These are phyloP conservation scores for Cyrtonyx montezumae DNA, from an alignment of 2,113 vertebrate genomes.

Conservation along the genomic window DNA sequence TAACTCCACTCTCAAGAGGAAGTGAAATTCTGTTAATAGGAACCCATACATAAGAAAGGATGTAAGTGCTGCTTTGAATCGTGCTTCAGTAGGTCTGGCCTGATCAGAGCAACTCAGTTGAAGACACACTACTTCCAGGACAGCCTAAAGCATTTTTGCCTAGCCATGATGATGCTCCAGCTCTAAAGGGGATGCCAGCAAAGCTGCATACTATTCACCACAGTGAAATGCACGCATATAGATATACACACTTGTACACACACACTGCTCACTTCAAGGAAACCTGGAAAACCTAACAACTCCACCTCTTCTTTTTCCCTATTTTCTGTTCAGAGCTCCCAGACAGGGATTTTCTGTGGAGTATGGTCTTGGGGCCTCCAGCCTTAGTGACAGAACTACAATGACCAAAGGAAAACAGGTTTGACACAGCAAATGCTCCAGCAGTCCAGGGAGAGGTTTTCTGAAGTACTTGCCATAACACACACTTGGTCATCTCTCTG, in stretches of 20 bases:
- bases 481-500: not conserved
- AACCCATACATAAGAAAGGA: not conserved
- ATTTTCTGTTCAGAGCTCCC: not conserved
- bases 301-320: not conserved
- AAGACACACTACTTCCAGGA: not conserved
- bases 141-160: not conserved
- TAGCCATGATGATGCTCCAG: not conserved
- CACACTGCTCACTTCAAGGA: rapidly evolving
- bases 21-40: not conserved
- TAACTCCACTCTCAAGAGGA: not conserved
- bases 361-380: not conserved
- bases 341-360: not conserved
- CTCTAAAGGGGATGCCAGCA: not conserved
- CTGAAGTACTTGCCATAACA: not conserved
- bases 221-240: rapidly evolving
- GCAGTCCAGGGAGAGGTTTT: not conserved
- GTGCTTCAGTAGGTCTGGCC: not conserved
- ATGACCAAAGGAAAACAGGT: not conserved
- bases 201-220: not conserved
- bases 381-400: not conserved
- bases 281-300: not conserved
- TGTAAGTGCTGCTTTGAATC: not conserved
- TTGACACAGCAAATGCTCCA: rapidly evolving
- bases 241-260: rapidly evolving
- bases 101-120: not conserved